phyloP scores from a whole-genome alignment of 1,140 invertebrate species.

The Philaenus spumarius region DNA sequence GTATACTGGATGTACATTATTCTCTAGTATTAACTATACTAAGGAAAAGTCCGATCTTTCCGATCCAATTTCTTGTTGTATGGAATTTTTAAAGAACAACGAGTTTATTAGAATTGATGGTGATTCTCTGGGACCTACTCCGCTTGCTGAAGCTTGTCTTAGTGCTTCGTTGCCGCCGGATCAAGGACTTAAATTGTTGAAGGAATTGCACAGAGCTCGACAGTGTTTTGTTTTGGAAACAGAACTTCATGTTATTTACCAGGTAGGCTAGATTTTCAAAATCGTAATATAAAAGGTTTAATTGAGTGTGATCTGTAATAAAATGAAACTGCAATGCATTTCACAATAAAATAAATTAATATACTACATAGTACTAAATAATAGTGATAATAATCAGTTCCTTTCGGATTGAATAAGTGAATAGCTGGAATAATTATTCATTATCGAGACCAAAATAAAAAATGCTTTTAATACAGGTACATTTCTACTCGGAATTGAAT shows the following conservation, averaged over 20 bases:
- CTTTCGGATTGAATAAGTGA: no score
- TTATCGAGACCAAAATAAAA: no score
- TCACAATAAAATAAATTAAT: no score
- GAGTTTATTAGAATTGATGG: constrained; percentile 46
- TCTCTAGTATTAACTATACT: constrained; percentile 36
- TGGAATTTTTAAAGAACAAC: constrained; percentile 49
- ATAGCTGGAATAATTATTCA: no score
- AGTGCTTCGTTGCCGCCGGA: constrained; percentile 88
- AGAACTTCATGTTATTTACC: constrained; percentile 91
- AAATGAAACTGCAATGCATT: no score
- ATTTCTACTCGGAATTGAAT: no score
- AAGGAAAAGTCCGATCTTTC: constrained; percentile 28
- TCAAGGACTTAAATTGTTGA: constrained; percentile 81
- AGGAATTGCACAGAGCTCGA: constrained; percentile 84
- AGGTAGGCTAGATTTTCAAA: constrained; percentile 51
- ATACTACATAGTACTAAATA: no score
- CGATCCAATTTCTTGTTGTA: constrained; percentile 45
- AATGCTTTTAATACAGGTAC: no score
- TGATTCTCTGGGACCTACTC: constrained; percentile 58
- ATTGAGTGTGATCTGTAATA: no score
- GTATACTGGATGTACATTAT: constrained; percentile 77
- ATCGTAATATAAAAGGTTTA: background rate
- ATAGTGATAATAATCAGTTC: no score
- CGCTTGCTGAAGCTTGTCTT: constrained; percentile 85
- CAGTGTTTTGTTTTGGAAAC: constrained; percentile 88